A percentile compares a stretch with the other conserved stretches of the same genome.
phyloP scores from a whole-genome alignment of 2,113 vertebrate genomes.

The Gambusia affinis region DNA sequence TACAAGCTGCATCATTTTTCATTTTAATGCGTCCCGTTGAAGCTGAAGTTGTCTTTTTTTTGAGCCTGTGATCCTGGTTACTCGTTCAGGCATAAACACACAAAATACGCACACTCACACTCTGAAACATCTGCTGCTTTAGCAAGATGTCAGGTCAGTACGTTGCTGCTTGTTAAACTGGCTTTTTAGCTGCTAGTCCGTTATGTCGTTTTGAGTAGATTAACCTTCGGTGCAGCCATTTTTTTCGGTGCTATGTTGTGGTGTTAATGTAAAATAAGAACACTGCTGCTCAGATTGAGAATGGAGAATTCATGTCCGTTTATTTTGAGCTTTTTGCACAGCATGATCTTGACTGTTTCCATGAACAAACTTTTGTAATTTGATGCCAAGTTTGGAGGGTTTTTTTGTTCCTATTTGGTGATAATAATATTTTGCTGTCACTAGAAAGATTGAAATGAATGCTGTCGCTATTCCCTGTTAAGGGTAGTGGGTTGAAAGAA shows the following conservation, averaged over 20 bases:
- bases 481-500: slow-evolving; percentile 46
- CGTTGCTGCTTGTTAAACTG: slow-evolving; percentile 31
- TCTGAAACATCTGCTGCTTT: slow-evolving; percentile 6
- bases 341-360: not conserved
- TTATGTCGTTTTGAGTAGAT: slow-evolving; percentile 19
- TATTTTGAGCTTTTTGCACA: slow-evolving; percentile 8
- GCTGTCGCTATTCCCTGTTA: slow-evolving; percentile 49
- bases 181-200: slow-evolving; percentile 41
- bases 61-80: not conserved
- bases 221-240: slow-evolving; percentile 12
- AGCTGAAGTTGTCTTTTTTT: not conserved
- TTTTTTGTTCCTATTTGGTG: not conserved
- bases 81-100: not conserved
- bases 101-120: not conserved
- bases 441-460: slow-evolving; percentile 32
- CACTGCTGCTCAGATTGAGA: slow-evolving; percentile 57
- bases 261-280: slow-evolving; percentile 57
- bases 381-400: not conserved
- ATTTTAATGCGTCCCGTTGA: not conserved
- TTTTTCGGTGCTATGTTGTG: slow-evolving; percentile 28
- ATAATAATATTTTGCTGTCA: not conserved
- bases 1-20: not conserved
- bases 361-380: not conserved
- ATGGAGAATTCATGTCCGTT: slow-evolving; percentile 30
- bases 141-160: slow-evolving; percentile 1